Conservation (phyloP, 2,113 vertebrate genomes). For the Synodontis membranacea region DNA sequence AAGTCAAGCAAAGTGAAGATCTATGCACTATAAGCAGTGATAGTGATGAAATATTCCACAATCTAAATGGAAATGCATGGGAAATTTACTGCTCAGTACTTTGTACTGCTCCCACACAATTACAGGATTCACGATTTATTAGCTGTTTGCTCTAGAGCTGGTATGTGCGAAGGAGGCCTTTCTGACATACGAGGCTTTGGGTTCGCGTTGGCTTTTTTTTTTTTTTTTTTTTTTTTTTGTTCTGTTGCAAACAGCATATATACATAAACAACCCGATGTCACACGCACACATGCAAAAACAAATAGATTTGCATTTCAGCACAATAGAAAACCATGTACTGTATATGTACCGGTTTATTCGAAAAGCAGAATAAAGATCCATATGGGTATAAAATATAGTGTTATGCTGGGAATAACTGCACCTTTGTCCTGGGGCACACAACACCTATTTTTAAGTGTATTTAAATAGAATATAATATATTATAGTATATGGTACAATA, state of each 20-base stretch:
- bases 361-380: neutral
- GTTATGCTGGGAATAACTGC: neutral
- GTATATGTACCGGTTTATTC: neutral
- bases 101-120: constrained; percentile 50
- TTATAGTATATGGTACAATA: neutral
- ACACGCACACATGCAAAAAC: neutral
- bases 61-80: constrained; percentile 59
- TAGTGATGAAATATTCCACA: constrained; percentile 49
- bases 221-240: constrained; percentile 6
- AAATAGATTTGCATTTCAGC: constrained; percentile 1
- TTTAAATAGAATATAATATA: constrained; percentile 3
- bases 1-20: constrained; percentile 32
- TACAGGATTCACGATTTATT: constrained; percentile 52
- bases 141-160: constrained; percentile 26
- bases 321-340: neutral
- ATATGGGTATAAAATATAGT: neutral
- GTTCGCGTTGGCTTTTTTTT: neutral
- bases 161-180: constrained; percentile 18
- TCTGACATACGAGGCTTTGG: constrained; percentile 27
- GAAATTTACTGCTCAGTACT: constrained; percentile 46
- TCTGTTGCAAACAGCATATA: neutral
- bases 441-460: neutral
- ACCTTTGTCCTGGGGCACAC: neutral
- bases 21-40: constrained; percentile 32
- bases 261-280: neutral